Conservation (phyloP, 2,797 vertebrate species). For the Coendou prehensilis region DNA sequence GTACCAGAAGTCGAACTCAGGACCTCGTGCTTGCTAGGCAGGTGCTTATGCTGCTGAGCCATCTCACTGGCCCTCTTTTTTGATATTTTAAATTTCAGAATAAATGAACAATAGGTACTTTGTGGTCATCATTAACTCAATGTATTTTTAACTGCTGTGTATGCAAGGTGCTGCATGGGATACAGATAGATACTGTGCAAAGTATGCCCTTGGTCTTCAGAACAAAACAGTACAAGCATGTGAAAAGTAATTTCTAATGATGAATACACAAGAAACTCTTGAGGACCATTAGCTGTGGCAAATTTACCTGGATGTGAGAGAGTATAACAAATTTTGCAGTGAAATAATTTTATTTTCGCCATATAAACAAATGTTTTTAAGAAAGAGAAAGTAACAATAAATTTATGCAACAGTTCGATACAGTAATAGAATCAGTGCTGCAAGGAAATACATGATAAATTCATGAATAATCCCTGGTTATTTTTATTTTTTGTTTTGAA, state of each 20-base stretch:
- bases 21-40: too few relatives aligned
- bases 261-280: neutral
- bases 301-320: neutral
- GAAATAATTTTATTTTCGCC: constrained; percentile 44
- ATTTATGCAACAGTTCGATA: neutral
- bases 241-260: constrained; percentile 53
- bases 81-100: constrained; percentile 28
- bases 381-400: constrained; percentile 5
- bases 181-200: constrained; percentile 2
- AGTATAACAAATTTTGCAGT: constrained; percentile 14
- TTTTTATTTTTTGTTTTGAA: neutral
- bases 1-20: too few relatives aligned
- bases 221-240: neutral
- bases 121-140: constrained; percentile 57
- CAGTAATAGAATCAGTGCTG: neutral
- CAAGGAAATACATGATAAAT: neutral
- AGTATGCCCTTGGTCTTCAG: neutral
- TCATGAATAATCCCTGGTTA: neutral
- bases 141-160: neutral
- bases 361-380: constrained; percentile 6
- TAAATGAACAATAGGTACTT: constrained; percentile 69
- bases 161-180: neutral
- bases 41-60: too few relatives aligned
- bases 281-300: neutral
- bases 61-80: neutral